Conservation (phyloP, 2,888 invertebrate species). For the Anoplius nigerrimus region DNA sequence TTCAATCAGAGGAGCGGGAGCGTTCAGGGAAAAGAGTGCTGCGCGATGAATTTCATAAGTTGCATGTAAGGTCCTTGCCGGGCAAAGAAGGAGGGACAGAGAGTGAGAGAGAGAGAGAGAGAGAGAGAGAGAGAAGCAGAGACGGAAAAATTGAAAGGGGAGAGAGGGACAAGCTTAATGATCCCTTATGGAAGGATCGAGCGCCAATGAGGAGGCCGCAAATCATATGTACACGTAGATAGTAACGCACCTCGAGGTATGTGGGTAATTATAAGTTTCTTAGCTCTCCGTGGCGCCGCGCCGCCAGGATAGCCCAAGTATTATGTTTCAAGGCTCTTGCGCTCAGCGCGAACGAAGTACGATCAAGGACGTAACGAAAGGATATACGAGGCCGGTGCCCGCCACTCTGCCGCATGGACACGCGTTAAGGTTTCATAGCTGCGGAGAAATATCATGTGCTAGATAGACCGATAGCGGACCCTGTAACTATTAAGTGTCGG, state of each 20-base stretch:
- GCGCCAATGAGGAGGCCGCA: slow-evolving; percentile 33
- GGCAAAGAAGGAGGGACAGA: too few species aligned
- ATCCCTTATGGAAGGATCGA: slow-evolving; percentile 26
- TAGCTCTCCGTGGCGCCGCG: slow-evolving; percentile 15
- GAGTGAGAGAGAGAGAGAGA: too few species aligned
- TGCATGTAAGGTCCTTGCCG: slow-evolving; percentile 11
- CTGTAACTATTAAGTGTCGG: too few species aligned
- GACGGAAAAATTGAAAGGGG: too few species aligned
- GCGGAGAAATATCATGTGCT: too few species aligned
- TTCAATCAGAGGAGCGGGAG: not conserved
- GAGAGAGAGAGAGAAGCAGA: too few species aligned
- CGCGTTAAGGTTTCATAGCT: too few species aligned
- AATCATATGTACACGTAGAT: slow-evolving; percentile 24
- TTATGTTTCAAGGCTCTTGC: slow-evolving; percentile 31
- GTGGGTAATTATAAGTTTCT: slow-evolving; percentile 50
- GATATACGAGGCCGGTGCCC: too few species aligned
- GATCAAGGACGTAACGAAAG: slow-evolving; percentile 32
- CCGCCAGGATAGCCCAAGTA: slow-evolving; percentile 29
- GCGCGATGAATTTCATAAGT: slow-evolving; percentile 24
- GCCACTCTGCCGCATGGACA: too few species aligned
- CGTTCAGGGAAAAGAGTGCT: slow-evolving; percentile 6
- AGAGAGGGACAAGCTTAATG: slow-evolving; percentile 28
- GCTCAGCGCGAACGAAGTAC: slow-evolving; percentile 17
- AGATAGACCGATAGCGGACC: too few species aligned
- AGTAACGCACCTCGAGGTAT: slow-evolving; percentile 30